phyloP scores from a whole-genome alignment of 2,888 invertebrate genomes.

The Brachypterus glaber region DNA sequence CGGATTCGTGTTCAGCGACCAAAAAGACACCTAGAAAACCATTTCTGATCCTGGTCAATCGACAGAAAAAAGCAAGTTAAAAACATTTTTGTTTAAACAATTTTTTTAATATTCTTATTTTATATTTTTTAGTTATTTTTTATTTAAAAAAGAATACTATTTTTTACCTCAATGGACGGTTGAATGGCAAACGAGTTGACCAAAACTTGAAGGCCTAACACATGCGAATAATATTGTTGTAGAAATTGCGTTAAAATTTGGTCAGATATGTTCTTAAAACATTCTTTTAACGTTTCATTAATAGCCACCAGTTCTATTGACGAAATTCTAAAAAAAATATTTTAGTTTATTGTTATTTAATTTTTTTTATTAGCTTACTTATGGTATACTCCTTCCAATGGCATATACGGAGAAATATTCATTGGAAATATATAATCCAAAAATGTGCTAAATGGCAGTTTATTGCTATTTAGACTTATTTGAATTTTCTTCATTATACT shows the following conservation, averaged over 20 bases:
- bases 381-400: slow-evolving; percentile 37
- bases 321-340: slow-evolving; percentile 49
- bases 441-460: slow-evolving; percentile 34
- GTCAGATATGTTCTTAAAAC: slow-evolving; percentile 45
- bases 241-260: slow-evolving; percentile 63
- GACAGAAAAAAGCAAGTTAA: no score
- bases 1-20: no score
- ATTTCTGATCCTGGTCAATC: no score
- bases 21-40: no score
- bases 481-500: slow-evolving; percentile 35
- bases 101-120: no score
- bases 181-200: slow-evolving; percentile 64
- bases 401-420: slow-evolving; percentile 39
- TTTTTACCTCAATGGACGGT: slow-evolving; percentile 31
- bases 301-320: slow-evolving; percentile 55
- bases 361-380: slow-evolving; percentile 26
- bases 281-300: slow-evolving; percentile 38
- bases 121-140: neutral
- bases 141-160: slow-evolving; percentile 3
- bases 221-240: slow-evolving; percentile 72
- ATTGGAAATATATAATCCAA: slow-evolving; percentile 36
- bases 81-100: no score
- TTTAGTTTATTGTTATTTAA: neutral
- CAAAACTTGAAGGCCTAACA: slow-evolving; percentile 67
- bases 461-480: slow-evolving; percentile 37